Conservation (phyloP, 2,888 invertebrate genomes). For the Encarsia formosa region DNA sequence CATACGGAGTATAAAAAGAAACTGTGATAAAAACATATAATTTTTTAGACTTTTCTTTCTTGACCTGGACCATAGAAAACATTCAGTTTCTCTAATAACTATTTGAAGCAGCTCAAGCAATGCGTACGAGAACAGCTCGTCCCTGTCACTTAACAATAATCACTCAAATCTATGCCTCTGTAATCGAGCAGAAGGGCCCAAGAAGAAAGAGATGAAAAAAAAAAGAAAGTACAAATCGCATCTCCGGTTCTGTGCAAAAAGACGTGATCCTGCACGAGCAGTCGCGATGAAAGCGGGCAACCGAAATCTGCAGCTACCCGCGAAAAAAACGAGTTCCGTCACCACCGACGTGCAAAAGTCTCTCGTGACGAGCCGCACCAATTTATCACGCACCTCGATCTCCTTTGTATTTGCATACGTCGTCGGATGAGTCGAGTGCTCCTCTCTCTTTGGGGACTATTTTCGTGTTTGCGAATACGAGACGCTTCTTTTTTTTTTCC, state of each 20-base stretch:
- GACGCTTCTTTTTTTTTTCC: constrained; percentile 28
- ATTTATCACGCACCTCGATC: constrained; percentile 52
- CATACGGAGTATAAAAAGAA: too few relatives aligned
- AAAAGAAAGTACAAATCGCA: too few relatives aligned
- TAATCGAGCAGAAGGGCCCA: too few relatives aligned
- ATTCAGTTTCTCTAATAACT: too few relatives aligned
- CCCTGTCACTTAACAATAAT: too few relatives aligned
- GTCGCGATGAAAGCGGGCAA: constrained; percentile 17
- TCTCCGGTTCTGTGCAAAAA: constrained; percentile 11
- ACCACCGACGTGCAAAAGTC: constrained; percentile 47
- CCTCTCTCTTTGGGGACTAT: constrained; percentile 52
- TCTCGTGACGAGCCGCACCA: constrained; percentile 47
- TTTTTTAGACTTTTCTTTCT: too few relatives aligned
- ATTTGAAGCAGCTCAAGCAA: too few relatives aligned
- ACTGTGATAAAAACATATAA: too few relatives aligned
- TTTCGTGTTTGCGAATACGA: constrained; percentile 51
- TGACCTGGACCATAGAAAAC: too few relatives aligned
- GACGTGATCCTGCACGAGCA: constrained; percentile 22
- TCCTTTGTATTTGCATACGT: constrained; percentile 52
- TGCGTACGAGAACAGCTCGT: too few relatives aligned
- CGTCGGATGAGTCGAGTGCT: constrained; percentile 51
- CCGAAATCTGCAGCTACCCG: constrained; percentile 37
- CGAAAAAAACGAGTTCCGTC: constrained; percentile 47
- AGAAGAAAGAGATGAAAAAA: too few relatives aligned
- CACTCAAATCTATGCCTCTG: too few relatives aligned